phyloP scores from a whole-genome alignment of 2,888 invertebrate species.

The Odontothrips loti region DNA sequence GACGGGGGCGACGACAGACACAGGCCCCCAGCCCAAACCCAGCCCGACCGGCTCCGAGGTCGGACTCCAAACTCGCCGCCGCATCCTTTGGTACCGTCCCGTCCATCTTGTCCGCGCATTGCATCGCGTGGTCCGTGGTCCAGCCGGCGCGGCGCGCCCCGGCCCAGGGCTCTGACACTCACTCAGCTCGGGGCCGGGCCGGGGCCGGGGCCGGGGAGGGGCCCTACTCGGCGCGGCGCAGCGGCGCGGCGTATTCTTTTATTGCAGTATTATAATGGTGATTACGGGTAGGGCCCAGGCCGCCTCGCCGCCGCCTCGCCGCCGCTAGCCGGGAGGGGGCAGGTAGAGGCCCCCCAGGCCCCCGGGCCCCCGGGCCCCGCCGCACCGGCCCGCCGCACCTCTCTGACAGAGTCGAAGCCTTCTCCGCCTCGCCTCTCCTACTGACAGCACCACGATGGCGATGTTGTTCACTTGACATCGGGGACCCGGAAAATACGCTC shows the following conservation, averaged over 20 bases:
- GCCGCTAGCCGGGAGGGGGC: not conserved
- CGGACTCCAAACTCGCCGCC: too few species aligned
- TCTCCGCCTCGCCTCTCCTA: too few species aligned
- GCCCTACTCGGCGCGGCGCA: conserved; percentile 3
- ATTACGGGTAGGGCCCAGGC: conserved; percentile 8
- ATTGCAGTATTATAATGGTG: conserved; percentile 22
- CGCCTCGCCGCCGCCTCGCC: not conserved
- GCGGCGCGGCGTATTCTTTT: conserved; percentile 12
- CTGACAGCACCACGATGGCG: too few species aligned
- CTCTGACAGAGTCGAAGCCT: too few species aligned
- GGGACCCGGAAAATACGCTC: too few species aligned
- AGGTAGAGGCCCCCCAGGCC: not conserved
- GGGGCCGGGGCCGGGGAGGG: not conserved
- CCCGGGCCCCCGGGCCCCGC: not conserved
- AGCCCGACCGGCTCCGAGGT: too few species aligned
- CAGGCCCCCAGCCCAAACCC: not conserved
- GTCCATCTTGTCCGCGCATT: not conserved
- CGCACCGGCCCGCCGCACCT: not conserved
- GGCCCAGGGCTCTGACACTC: not conserved
- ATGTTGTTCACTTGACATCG: too few species aligned
- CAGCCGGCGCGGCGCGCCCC: not conserved
- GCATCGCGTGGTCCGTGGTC: not conserved
- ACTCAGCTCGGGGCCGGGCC: not conserved
- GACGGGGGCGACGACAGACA: not conserved
- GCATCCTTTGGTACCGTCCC: not conserved